These are phyloP conservation scores for Chymomyza fuscimana DNA, from an alignment of 2,888 invertebrate species.

Conservation along the genomic window DNA sequence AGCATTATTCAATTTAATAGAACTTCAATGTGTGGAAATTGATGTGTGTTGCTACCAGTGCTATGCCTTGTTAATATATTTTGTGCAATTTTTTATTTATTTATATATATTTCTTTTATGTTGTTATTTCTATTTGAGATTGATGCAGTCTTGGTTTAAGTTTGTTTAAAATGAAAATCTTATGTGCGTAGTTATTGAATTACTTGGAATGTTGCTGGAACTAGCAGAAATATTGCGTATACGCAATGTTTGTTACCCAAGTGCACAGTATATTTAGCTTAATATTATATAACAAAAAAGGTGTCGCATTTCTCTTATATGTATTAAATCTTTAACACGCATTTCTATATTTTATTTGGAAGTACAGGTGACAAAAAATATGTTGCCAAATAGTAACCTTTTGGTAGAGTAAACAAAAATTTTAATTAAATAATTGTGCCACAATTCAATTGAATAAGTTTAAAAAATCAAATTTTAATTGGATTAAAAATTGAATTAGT, in stretches of 20 bases:
- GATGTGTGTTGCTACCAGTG: conserved; percentile 33
- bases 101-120: conserved; percentile 28
- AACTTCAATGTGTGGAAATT: conserved; percentile 28
- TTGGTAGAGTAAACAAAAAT: too few species aligned
- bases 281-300: too few species aligned
- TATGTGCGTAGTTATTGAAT: conserved; percentile 13
- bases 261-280: too few species aligned
- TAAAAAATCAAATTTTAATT: too few species aligned
- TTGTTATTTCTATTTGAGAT: neutral
- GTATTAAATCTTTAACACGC: too few species aligned
- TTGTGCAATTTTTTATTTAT: neutral
- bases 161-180: neutral
- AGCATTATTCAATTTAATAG: conserved; percentile 42
- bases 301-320: too few species aligned
- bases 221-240: conserved; percentile 41
- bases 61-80: neutral
- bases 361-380: too few species aligned
- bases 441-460: too few species aligned
- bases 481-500: too few species aligned
- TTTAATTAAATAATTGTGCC: too few species aligned
- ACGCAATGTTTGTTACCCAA: conserved; percentile 16
- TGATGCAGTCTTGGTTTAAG: neutral
- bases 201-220: neutral
- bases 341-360: too few species aligned
- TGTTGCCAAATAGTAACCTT: too few species aligned